These are phyloP conservation scores for Benitochromis conjunctus DNA, from an alignment of 2,113 vertebrate genomes.

Conservation along the genomic window DNA sequence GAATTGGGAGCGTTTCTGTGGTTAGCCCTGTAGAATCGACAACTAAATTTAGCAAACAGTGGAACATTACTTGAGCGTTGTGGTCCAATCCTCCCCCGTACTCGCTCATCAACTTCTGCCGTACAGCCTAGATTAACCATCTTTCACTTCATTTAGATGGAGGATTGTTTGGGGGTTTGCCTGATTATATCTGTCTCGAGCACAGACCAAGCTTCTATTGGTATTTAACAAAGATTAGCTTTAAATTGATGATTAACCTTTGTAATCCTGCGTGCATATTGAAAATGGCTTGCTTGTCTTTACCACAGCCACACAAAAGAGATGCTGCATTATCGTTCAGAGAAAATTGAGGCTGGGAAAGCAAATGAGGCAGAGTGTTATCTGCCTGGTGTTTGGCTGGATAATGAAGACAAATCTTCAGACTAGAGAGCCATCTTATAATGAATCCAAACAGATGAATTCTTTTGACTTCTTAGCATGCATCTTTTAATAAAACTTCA, in stretches of 20 bases:
- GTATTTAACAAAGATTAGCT: constrained; percentile 77
- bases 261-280: constrained; percentile 62
- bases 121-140: constrained; percentile 47
- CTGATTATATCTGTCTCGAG: constrained; percentile 62
- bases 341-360: constrained; percentile 57
- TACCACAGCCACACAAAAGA: constrained; percentile 43
- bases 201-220: constrained; percentile 50
- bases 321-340: constrained; percentile 52
- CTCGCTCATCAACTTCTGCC: constrained; percentile 10
- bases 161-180: constrained; percentile 51
- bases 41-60: constrained; percentile 18
- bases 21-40: not conserved
- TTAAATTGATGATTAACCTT: constrained; percentile 78
- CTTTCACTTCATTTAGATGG: constrained; percentile 44
- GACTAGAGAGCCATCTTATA: constrained; percentile 61
- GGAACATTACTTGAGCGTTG: not conserved
- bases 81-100: not conserved
- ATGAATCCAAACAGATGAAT: constrained; percentile 53
- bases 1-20: not conserved
- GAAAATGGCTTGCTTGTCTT: constrained; percentile 62
- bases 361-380: constrained; percentile 71
- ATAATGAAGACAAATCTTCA: constrained; percentile 71
- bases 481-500: constrained; percentile 61
- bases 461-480: constrained; percentile 23
- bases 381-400: constrained; percentile 47